Percentiles rank a stretch among this genome's conserved stretches.
Conservation (phyloP, 2,797 vertebrate species). For the Coranthus polyacanthus region DNA sequence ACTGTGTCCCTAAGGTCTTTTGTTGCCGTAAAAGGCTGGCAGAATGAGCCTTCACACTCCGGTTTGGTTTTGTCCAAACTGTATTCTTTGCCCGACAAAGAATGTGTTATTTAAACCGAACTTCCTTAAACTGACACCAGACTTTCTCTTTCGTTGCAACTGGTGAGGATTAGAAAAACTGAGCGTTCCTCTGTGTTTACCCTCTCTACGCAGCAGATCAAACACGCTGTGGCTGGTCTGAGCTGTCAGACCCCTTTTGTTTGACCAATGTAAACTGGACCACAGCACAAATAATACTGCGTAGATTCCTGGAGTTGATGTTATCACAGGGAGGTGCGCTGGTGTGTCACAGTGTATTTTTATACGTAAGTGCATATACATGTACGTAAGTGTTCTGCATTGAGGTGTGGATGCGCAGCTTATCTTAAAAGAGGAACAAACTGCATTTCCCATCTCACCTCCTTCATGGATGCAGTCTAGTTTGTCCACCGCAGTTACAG, state of each 20-base stretch:
- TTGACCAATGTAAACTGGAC: constrained; percentile 31
- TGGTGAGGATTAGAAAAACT: constrained; percentile 15
- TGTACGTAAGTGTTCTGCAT: not conserved
- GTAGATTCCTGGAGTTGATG: not conserved
- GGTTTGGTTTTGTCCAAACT: too few relatives aligned
- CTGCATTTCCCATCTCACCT: constrained; percentile 82
- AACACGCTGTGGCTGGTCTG: constrained; percentile 22
- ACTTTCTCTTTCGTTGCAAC: constrained; percentile 14
- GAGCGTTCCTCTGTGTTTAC: constrained; percentile 5
- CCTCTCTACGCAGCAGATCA: constrained; percentile 16
- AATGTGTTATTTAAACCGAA: constrained; percentile 4
- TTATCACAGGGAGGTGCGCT: constrained; percentile 8
- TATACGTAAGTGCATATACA: not conserved
- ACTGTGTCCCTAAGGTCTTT: too few relatives aligned
- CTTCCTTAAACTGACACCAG: constrained; percentile 19
- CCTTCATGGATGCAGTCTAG: constrained; percentile 94
- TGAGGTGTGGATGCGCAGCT: not conserved
- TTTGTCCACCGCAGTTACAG: constrained; percentile 92
- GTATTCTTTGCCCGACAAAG: constrained; percentile 5
- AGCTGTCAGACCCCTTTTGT: not conserved
- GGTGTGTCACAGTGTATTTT: constrained; percentile 4
- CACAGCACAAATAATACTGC: constrained; percentile 15
- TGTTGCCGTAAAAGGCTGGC: too few relatives aligned
- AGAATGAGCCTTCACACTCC: too few relatives aligned
- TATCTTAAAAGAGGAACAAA: not conserved